These are phyloP conservation scores for Drosophila baimaii DNA, from an alignment of 1,140 invertebrate species.

Conservation along the genomic window DNA sequence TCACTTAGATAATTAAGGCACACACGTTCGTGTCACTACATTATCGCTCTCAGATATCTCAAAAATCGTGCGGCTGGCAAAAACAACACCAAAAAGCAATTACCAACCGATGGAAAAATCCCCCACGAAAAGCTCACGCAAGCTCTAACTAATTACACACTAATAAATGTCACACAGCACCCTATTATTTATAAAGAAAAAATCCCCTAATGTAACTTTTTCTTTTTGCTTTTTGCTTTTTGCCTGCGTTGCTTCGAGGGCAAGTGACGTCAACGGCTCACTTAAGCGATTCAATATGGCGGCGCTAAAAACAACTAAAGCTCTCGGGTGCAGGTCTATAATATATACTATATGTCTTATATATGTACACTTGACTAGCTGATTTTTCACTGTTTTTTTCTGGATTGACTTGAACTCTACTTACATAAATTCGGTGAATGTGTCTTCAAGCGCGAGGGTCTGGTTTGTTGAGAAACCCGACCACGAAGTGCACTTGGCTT, in stretches of 20 bases:
- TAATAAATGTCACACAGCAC: slow-evolving; percentile 26
- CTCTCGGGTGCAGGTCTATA: slow-evolving; percentile 24
- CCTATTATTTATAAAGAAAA: slow-evolving; percentile 34
- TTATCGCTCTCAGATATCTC: slow-evolving; percentile 64
- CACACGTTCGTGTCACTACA: slow-evolving; percentile 19
- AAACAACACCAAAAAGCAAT: slow-evolving; percentile 68
- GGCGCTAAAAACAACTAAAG: slow-evolving; percentile 24
- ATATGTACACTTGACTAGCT: slow-evolving; percentile 3
- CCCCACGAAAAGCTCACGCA: slow-evolving; percentile 44
- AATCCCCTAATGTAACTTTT: slow-evolving; percentile 25
- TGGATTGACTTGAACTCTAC: slow-evolving; percentile 43
- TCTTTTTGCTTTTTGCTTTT: not conserved
- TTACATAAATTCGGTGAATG: slow-evolving; percentile 60
- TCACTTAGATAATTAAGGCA: slow-evolving; percentile 56
- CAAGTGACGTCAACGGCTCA: slow-evolving; percentile 25
- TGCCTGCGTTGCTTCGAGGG: slow-evolving; percentile 5
- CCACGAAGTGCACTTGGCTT: slow-evolving; percentile 57
- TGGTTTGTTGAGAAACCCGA: slow-evolving; percentile 63
- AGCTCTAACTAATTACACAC: slow-evolving; percentile 40
- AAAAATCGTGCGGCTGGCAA: slow-evolving; percentile 40
- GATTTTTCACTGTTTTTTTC: slow-evolving; percentile 18
- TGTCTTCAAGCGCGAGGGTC: slow-evolving; percentile 68
- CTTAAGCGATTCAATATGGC: slow-evolving; percentile 68
- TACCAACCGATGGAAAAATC: slow-evolving; percentile 61
- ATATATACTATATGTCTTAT: slow-evolving; percentile 20